phyloP scores from a whole-genome alignment of 2,888 invertebrate species.

The Nipponacmea schrenckii region DNA sequence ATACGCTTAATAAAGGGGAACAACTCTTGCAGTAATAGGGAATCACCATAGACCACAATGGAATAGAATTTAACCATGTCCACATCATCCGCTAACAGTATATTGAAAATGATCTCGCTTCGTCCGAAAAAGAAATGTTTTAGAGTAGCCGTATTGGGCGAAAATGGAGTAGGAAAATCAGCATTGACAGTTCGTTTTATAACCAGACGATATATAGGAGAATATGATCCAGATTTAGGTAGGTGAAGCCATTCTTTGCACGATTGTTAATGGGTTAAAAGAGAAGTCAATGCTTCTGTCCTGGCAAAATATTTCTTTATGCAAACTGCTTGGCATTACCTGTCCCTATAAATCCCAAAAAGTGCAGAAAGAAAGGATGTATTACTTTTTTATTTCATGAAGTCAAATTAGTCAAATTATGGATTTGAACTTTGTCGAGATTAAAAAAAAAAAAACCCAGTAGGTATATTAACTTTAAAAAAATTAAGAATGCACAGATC shows the following conservation, averaged over 20 bases:
- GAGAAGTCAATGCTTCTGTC: no score
- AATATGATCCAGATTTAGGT: conserved; percentile 60
- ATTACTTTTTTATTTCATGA: no score
- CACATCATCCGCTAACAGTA: conserved; percentile 1
- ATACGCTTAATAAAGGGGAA: no score
- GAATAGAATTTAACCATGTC: neutral
- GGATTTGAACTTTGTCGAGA: neutral
- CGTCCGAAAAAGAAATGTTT: conserved; percentile 42
- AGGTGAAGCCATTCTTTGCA: conserved; percentile 23
- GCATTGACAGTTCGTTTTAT: conserved; percentile 58
- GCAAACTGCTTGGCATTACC: no score
- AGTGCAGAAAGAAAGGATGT: neutral
- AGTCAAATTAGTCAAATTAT: neutral
- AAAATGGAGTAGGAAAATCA: conserved; percentile 61
- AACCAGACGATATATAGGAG: conserved; percentile 59
- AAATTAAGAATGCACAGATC: no score
- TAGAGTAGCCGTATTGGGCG: conserved; percentile 56
- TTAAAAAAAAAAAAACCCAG: no score
- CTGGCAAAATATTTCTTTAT: no score
- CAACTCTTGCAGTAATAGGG: no score
- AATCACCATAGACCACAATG: no score
- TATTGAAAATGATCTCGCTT: conserved; percentile 32
- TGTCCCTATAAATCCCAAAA: neutral
- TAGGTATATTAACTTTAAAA: no score
- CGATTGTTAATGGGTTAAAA: no score